Conservation (phyloP, 1,140 invertebrate genomes). For the Eupeodes corollae region DNA sequence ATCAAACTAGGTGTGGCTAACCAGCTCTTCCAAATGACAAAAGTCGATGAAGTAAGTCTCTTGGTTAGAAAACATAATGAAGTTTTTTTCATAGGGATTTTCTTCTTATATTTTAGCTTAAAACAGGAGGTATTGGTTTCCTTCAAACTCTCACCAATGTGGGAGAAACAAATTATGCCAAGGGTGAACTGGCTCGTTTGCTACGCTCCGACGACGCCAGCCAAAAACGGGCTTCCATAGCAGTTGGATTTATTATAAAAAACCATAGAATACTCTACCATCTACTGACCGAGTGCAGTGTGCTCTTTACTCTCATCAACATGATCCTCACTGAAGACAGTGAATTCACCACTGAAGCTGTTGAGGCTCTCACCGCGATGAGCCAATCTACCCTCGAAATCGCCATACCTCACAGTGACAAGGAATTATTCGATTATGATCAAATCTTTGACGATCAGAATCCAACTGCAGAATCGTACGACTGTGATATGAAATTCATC, state of each 20-base stretch:
- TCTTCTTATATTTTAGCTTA: slow-evolving; percentile 13
- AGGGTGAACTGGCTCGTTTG: slow-evolving; percentile 28
- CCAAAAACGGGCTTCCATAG: slow-evolving; percentile 31
- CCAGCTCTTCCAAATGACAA: slow-evolving; percentile 30
- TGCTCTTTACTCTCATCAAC: slow-evolving; percentile 22
- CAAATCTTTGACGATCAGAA: slow-evolving; percentile 9
- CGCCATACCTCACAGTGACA: slow-evolving; percentile 14
- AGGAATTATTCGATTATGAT: slow-evolving; percentile 5
- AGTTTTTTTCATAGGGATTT: too few species aligned
- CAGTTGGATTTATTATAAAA: slow-evolving; percentile 29
- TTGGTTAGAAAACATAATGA: not conserved
- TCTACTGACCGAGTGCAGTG: slow-evolving; percentile 31
- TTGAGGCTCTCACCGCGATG: slow-evolving; percentile 29
- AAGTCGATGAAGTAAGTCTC: slow-evolving; percentile 22
- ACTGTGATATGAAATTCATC: slow-evolving; percentile 32
- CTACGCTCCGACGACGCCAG: slow-evolving; percentile 20
- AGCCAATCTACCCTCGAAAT: slow-evolving; percentile 26
- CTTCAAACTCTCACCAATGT: slow-evolving; percentile 31
- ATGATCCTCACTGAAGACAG: slow-evolving; percentile 24
- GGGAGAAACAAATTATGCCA: slow-evolving; percentile 34
- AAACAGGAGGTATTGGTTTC: slow-evolving; percentile 27
- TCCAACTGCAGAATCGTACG: not conserved
- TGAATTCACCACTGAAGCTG: slow-evolving; percentile 26
- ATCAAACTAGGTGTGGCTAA: slow-evolving; percentile 32
- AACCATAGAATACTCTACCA: slow-evolving; percentile 28